A percentile compares a stretch with the other conserved stretches of the same genome.
These are phyloP conservation scores for Aspidoscelis tigris DNA, from an alignment of 2,113 vertebrate genomes.

Conservation along the genomic window DNA sequence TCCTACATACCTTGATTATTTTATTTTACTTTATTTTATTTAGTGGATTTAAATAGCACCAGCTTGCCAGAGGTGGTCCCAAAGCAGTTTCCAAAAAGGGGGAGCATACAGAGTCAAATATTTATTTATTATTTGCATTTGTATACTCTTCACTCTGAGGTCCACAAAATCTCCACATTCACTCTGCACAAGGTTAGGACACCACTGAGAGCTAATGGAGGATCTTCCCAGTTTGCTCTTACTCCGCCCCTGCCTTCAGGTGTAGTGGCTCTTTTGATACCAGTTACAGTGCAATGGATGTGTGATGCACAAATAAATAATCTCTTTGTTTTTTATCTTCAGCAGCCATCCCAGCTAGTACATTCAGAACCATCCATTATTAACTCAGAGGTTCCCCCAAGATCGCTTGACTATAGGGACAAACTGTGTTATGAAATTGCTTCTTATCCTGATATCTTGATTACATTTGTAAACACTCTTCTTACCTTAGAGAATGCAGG, in stretches of 20 bases:
- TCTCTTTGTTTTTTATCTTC: slow-evolving; percentile 1
- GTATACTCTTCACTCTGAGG: no score
- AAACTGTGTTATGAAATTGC: slow-evolving; percentile 1
- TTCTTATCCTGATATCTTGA: slow-evolving; percentile 2
- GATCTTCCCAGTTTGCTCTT: no score
- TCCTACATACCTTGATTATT: not conserved
- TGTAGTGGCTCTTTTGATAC: no score
- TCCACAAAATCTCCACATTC: no score
- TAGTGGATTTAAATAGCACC: not conserved
- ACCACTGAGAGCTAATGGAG: no score
- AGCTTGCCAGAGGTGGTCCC: not conserved
- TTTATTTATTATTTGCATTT: no score
- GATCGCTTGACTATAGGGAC: slow-evolving; percentile 1
- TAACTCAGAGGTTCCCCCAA: slow-evolving; percentile 8
- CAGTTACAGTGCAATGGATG: no score
- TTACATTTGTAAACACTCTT: not conserved
- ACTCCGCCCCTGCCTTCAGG: no score
- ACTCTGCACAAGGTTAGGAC: no score
- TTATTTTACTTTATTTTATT: no score
- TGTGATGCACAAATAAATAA: not conserved
- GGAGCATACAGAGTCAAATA: no score
- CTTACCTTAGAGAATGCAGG: not conserved
- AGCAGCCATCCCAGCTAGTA: not conserved
- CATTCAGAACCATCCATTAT: slow-evolving; percentile 17
- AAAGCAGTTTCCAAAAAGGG: not conserved